Percentiles rank a stretch among this genome's conserved stretches.
Conservation (phyloP, 2,888 invertebrate species). For the Melanotus villosus region DNA sequence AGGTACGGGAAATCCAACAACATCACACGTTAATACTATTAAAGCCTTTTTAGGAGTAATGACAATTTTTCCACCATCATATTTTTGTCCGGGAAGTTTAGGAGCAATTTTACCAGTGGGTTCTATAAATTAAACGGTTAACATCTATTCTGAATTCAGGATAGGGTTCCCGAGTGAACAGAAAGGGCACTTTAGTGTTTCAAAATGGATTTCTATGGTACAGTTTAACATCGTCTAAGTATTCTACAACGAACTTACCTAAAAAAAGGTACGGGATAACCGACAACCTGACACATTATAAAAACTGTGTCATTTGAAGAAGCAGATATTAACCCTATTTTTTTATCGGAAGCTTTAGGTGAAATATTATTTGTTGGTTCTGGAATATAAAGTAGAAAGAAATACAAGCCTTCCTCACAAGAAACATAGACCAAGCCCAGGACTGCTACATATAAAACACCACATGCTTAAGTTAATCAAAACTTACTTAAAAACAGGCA, state of each 20-base stretch:
- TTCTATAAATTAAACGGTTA: constrained; percentile 58
- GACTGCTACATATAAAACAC: not conserved
- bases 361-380: constrained; percentile 80
- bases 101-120: constrained; percentile 78
- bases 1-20: constrained; percentile 79
- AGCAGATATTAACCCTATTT: constrained; percentile 70
- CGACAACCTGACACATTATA: constrained; percentile 79
- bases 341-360: constrained; percentile 71
- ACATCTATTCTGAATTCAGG: constrained; percentile 75
- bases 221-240: not conserved
- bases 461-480: not conserved
- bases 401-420: constrained; percentile 55
- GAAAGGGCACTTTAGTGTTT: not conserved
- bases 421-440: constrained; percentile 70
- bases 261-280: constrained; percentile 79
- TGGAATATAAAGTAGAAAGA: constrained; percentile 66
- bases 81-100: constrained; percentile 74
- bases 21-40: constrained; percentile 73
- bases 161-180: not conserved
- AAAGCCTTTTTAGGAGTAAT: constrained; percentile 66
- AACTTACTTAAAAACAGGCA: constrained; percentile 78
- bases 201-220: not conserved
- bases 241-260: constrained; percentile 72
- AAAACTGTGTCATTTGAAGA: constrained; percentile 72
- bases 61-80: constrained; percentile 74